A percentile compares a stretch with the other conserved stretches of the same genome.
These are phyloP conservation scores for Parotia lawesii DNA, from an alignment of 2,113 vertebrate genomes.

Conservation along the genomic window DNA sequence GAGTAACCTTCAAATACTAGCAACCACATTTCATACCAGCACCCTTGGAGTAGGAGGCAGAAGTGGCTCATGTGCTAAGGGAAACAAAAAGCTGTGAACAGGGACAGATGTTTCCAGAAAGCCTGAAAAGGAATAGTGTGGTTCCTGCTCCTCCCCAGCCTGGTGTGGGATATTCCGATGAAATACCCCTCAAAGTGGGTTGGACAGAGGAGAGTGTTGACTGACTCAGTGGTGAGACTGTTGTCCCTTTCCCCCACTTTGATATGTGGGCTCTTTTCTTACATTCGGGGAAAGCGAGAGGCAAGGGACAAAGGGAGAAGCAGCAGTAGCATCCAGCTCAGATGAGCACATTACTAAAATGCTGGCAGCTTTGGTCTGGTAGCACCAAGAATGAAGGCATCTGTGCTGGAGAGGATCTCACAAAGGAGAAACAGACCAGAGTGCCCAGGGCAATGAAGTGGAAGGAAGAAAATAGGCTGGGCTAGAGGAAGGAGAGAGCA, in stretches of 20 bases:
- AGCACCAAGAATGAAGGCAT: neutral
- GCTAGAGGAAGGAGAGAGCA: neutral
- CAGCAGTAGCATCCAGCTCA: neutral
- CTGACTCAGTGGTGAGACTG: fast-evolving
- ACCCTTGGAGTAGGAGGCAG: fast-evolving
- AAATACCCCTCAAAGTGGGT: fast-evolving
- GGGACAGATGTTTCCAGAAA: neutral
- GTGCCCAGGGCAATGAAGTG: fast-evolving
- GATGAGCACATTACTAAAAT: neutral
- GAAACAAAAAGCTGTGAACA: neutral
- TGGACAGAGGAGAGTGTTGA: neutral
- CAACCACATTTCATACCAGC: fast-evolving
- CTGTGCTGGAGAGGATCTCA: fast-evolving
- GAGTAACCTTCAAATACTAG: neutral
- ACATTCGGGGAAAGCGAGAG: fast-evolving
- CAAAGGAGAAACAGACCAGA: neutral
- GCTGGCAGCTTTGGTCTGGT: neutral
- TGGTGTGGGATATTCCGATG: fast-evolving
- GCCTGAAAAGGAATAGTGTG: neutral
- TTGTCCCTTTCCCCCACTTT: fast-evolving
- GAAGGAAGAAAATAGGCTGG: neutral
- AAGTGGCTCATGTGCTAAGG: neutral
- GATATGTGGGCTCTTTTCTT: neutral
- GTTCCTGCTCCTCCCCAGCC: neutral
- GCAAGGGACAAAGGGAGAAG: neutral